Percentiles rank a stretch among this genome's conserved stretches.
phyloP scores from a whole-genome alignment of 2,113 vertebrate genomes.

The Epinephelus fuscoguttatus region DNA sequence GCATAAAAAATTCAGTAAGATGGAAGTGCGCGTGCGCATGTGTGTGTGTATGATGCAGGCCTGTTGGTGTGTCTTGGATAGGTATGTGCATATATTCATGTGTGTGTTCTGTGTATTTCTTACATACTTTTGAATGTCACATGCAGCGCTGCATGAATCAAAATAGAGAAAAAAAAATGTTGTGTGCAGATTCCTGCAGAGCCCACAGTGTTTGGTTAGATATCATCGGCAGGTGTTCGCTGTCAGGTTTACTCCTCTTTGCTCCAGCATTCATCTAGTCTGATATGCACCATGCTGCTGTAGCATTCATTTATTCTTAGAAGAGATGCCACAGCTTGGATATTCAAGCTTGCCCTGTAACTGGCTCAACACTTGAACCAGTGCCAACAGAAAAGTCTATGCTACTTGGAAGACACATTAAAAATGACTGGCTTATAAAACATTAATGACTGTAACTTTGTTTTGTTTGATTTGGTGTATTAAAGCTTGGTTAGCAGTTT shows the following conservation, averaged over 20 bases:
- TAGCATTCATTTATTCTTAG: constrained; percentile 50
- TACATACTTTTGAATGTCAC: constrained; percentile 8
- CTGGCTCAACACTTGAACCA: constrained; percentile 20
- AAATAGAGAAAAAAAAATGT: constrained; percentile 21
- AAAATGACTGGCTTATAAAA: constrained; percentile 8
- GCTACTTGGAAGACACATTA: neutral
- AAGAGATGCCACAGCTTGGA: constrained; percentile 44
- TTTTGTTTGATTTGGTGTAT: neutral
- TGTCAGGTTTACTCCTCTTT: constrained; percentile 52
- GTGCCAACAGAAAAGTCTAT: constrained; percentile 17
- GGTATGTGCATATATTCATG: neutral
- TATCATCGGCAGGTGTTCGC: constrained; percentile 67
- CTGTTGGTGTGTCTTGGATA: neutral
- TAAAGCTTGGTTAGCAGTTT: constrained; percentile 8
- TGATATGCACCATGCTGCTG: constrained; percentile 60
- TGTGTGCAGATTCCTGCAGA: constrained; percentile 35
- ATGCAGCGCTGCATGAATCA: neutral
- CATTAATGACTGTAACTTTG: neutral
- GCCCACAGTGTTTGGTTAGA: constrained; percentile 51
- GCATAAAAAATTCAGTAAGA: neutral
- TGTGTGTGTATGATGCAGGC: too few relatives aligned
- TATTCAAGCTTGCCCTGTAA: constrained; percentile 21
- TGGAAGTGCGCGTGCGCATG: neutral
- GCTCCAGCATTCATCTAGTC: constrained; percentile 48
- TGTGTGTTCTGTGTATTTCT: constrained; percentile 12